These are phyloP conservation scores for Pyrrhia umbra DNA, from an alignment of 2,888 invertebrate genomes.

Conservation along the genomic window DNA sequence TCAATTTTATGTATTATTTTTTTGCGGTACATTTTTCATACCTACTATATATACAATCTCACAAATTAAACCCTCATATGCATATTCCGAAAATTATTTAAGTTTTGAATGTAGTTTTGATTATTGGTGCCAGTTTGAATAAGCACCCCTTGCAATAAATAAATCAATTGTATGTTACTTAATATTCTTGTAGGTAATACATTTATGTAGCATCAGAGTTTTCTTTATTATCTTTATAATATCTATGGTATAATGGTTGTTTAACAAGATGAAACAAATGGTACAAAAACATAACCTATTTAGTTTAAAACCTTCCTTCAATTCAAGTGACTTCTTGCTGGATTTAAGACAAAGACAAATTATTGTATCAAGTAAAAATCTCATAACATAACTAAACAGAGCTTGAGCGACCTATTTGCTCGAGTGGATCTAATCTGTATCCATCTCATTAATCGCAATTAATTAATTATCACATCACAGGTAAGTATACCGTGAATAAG, in stretches of 20 bases:
- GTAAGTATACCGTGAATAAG: conserved; percentile 33
- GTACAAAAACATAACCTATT: too few relatives aligned
- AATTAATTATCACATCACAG: conserved; percentile 24
- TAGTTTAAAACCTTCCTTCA: too few relatives aligned
- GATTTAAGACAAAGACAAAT: too few relatives aligned
- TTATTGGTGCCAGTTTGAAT: neutral
- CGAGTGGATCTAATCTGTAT: conserved; percentile 25
- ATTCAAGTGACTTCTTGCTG: too few relatives aligned
- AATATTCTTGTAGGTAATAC: neutral
- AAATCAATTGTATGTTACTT: neutral
- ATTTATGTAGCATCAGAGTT: neutral
- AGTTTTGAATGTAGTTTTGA: neutral
- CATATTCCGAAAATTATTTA: neutral
- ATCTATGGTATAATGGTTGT: too few relatives aligned
- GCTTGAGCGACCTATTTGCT: conserved; percentile 19
- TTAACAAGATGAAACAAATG: too few relatives aligned
- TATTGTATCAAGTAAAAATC: neutral
- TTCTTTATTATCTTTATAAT: too few relatives aligned
- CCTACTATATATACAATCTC: too few relatives aligned
- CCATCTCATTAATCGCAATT: conserved; percentile 28
- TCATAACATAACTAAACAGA: neutral
- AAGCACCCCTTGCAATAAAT: neutral
- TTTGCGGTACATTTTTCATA: neutral
- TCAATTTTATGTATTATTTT: neutral
- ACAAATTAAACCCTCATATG: neutral